Evolutionary conservation across 2,888 invertebrate species (phyloP), one percentile per base, ranked within the genome.

Genomic region (Crematogaster levior): DNA sequence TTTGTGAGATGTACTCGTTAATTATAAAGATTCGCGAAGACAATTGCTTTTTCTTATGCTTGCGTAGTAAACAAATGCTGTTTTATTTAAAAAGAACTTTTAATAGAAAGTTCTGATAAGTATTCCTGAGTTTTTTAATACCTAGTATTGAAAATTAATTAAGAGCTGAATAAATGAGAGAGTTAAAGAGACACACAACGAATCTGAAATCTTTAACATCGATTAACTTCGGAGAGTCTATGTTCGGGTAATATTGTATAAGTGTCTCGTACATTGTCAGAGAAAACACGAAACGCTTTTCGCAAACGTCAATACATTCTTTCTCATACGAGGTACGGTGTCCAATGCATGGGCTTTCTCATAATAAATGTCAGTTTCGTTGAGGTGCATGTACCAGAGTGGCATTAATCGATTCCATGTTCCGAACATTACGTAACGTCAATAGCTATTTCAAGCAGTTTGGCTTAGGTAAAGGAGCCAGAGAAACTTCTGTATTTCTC

Each of bases 401-500:
- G 56, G 43, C 56, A 56, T 77, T 77, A 68, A 77, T 77, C 77
- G 77, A 77, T 75, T 65, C 40, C 46, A 34, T 51, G 65, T 37
- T 75, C 21, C 30, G 43, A 43, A 43, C 43, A 77, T 68, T 77
- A 68, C 34, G 34, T 68, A 68, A 77, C 56, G 77, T 56, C 56
- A 68, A 68, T 68, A 68, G 18, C 43, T 68, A 56, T 77, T 68
- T 56, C 43, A 43, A 46, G 24, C 34, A 21, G 46, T 68, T 75
- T 30, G 56, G 21, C 12, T 21, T 15, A 51, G 12, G 51, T 51
- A 30, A 77, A 77, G 68, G 53, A 77, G 43, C 56, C 24, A 6
- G 53, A 68, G 77, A 68, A 77, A 77, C 40, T 66, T 77, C 9
- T 24, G 53, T 77, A 68, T 68, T 77, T 68, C 77, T 68, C 68